Evolutionary conservation across 2,113 vertebrate species (phyloP), one percentile per base, ranked within the genome.

Genomic region (Bufo bufo): DNA sequence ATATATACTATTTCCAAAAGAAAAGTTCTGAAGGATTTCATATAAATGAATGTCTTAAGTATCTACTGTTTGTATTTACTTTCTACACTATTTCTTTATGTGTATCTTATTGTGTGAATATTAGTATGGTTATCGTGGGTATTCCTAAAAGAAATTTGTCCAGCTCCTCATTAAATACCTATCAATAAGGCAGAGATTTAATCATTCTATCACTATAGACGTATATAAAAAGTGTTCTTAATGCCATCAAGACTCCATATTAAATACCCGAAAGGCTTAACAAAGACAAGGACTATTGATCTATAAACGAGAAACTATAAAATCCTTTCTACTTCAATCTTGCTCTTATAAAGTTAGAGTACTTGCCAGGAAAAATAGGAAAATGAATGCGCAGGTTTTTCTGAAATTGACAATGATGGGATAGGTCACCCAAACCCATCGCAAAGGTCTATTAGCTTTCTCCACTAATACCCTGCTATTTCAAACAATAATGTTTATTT

Each of bases 201-300:
- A 0, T 54, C n/a, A 86, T 83, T 75, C 10, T 33, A 63, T 59
- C 75, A 72, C 80, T 0, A 0, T 8, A 61, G 82, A 69, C 72
- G 84, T 69, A 77, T 84, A 84, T 84, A 89, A 89, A 77, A 84
- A 84, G 85, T 84, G 74, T 84, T 89, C 89, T 79, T 87, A 84
- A 78, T 89, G 65, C 52, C 65, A 71, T 89, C 61, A 71, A 89
- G 89, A 71, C 85, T 79, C 61, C 77, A 50, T 84, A 86, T 84
- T 47, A 83, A 88, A 78, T 89, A 45, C 61, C 50, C 59, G 52
- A 87, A 69, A 52, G 43, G 59, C 78, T 78, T 89, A 83, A 89
- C 85, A 89, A 23, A 86, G 85, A 79, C 85, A 89, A 84, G 80
- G 61, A 83, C 85, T 89, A 87, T 83, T 87, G 89, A 87, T 82